Percentiles rank a stretch among this genome's conserved stretches.
phyloP scores from a whole-genome alignment of 53 echinoderm and acorn worm species.

The Echinarachnius parma region DNA sequence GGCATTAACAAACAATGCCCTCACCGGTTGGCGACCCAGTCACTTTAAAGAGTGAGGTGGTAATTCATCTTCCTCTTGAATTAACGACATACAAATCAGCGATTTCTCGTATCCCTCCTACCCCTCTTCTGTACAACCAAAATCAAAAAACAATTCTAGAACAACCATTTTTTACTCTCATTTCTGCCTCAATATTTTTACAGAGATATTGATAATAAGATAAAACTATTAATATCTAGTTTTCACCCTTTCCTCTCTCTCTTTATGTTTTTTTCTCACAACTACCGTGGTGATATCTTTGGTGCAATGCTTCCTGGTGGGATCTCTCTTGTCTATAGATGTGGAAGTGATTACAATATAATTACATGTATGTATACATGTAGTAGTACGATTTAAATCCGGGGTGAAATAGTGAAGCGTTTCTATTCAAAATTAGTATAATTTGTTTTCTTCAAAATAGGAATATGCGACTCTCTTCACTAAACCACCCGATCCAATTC shows the following conservation, averaged over 20 bases:
- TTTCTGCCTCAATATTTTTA: neutral
- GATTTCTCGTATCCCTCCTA: neutral
- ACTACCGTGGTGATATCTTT: conserved; percentile 27
- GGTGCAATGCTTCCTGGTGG: conserved; percentile 35
- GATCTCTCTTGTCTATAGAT: neutral
- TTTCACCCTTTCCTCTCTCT: neutral
- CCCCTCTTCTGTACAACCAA: neutral
- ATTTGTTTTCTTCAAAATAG: too few relatives aligned
- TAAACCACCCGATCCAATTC: neutral
- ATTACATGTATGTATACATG: neutral
- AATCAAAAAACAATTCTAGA: neutral
- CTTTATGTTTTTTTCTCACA: conserved; percentile 27
- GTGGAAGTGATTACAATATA: conserved; percentile 42
- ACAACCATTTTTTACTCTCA: neutral
- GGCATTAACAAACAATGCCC: too few relatives aligned
- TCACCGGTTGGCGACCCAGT: too few relatives aligned
- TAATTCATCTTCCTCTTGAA: too few relatives aligned
- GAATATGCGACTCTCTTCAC: too few relatives aligned
- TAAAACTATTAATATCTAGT: conserved; percentile 16
- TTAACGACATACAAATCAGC: too few relatives aligned
- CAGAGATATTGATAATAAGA: conserved; percentile 15
- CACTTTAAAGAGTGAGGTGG: too few relatives aligned
- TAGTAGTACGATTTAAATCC: neutral
- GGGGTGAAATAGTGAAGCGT: too few relatives aligned
- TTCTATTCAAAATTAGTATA: too few relatives aligned